Evolutionary conservation across 1,140 invertebrate genomes (phyloP).

Genomic region (Diorhabda sublineata): DNA sequence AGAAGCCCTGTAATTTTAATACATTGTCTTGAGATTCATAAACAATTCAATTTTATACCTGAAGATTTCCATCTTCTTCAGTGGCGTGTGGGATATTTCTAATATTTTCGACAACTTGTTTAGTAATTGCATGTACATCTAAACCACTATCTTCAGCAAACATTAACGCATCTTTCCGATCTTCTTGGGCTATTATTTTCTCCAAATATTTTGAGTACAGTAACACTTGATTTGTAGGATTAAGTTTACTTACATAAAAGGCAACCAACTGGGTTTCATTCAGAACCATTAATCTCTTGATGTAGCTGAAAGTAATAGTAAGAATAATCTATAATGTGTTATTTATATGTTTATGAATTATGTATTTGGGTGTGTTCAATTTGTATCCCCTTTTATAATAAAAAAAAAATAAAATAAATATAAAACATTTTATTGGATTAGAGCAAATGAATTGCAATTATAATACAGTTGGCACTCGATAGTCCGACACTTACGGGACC

Average conservation of each 20-base stretch:
- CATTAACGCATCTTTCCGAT: constrained; percentile 57
- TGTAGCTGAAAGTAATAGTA: constrained; percentile 45
- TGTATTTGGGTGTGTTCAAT: too few species aligned
- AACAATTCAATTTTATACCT: constrained; percentile 15
- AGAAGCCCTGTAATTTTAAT: too few species aligned
- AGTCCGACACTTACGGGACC: too few species aligned
- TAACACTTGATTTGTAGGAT: constrained; percentile 63
- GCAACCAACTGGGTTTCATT: constrained; percentile 76
- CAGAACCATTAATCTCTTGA: constrained; percentile 65
- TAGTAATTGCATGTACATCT: constrained; percentile 78
- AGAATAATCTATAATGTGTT: too few species aligned
- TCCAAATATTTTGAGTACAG: constrained; percentile 79
- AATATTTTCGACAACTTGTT: constrained; percentile 77
- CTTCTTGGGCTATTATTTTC: constrained; percentile 60
- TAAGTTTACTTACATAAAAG: constrained; percentile 76
- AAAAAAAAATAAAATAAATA: too few species aligned
- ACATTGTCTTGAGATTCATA: too few species aligned
- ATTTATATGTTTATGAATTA: too few species aligned
- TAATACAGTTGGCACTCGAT: too few species aligned
- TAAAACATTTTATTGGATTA: too few species aligned
- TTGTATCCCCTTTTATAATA: too few species aligned
- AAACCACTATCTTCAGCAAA: constrained; percentile 72
- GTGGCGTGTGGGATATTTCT: constrained; percentile 38
- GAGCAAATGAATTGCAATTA: too few species aligned
- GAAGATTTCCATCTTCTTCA: constrained; percentile 29